Evolutionary conservation across 2,797 vertebrate genomes (phyloP).

Genomic region (Cuculus canorus): DNA sequence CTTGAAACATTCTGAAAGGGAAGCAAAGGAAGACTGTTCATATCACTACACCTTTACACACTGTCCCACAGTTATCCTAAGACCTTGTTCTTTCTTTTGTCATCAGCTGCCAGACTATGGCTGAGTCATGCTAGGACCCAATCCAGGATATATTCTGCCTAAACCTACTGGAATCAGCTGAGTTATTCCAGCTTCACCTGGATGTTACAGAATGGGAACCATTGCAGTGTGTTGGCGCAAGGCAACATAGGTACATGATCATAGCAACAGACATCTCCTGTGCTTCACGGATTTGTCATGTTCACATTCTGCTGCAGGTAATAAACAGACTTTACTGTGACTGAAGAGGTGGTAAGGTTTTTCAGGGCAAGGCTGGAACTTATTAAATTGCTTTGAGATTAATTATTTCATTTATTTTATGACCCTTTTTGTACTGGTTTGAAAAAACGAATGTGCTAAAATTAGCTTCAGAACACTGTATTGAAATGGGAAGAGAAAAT

Average conservation of each 20-base stretch:
- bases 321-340: not conserved
- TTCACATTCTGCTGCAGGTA: not conserved
- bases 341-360: not conserved
- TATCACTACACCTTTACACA: not conserved
- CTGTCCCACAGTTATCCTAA: not conserved
- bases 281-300: not conserved
- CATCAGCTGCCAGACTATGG: not conserved
- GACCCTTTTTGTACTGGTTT: not conserved
- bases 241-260: not conserved
- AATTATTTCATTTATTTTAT: not conserved
- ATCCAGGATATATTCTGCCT: not conserved
- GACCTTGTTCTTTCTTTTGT: not conserved
- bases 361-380: not conserved
- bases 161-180: fast-evolving
- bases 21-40: not conserved
- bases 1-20: not conserved
- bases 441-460: not conserved
- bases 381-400: not conserved
- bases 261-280: not conserved
- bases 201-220: not conserved
- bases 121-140: not conserved
- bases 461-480: not conserved
- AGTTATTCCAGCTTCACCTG: not conserved
- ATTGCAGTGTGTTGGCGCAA: not conserved
- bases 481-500: not conserved